Evolutionary conservation across 2,888 invertebrate species (phyloP).

Genomic region (Schrankia costaestrigalis): DNA sequence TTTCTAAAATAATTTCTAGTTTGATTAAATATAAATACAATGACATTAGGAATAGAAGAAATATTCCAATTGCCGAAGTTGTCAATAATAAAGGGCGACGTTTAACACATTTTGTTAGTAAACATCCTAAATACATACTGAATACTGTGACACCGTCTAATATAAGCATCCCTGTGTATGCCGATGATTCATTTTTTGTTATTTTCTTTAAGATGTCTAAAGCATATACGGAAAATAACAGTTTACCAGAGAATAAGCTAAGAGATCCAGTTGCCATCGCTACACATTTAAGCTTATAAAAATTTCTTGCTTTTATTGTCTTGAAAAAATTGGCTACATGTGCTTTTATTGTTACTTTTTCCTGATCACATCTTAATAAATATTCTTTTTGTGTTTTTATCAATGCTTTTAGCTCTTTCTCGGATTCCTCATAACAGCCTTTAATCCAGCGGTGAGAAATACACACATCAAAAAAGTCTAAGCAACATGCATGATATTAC

Average conservation of each 20-base stretch:
- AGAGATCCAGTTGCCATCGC: conserved; percentile 40
- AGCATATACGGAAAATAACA: conserved; percentile 40
- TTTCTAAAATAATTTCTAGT: conserved; percentile 28
- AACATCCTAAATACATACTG: conserved; percentile 33
- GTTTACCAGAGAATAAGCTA: conserved; percentile 51
- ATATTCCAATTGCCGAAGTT: conserved; percentile 35
- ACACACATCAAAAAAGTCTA: no score
- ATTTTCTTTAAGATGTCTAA: conserved; percentile 38
- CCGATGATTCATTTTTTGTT: conserved; percentile 31
- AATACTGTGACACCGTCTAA: conserved; percentile 43
- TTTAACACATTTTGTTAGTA: conserved; percentile 31
- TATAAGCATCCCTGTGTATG: conserved; percentile 45
- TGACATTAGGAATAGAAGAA: conserved; percentile 37
- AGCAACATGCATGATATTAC: no score
- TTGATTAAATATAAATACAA: conserved; percentile 41
- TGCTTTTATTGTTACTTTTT: no score
- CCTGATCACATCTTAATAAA: conserved; percentile 5
- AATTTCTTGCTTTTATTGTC: conserved; percentile 31
- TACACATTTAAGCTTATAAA: conserved; percentile 47
- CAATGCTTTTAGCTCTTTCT: conserved; percentile 38
- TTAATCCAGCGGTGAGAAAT: conserved; percentile 42
- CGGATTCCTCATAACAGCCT: conserved; percentile 34
- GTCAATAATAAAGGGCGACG: conserved; percentile 34
- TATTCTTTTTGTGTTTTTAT: conserved; percentile 34
- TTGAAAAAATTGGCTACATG: no score